Evolutionary conservation across 1,140 invertebrate species (phyloP).

Genomic region (Temnothorax nylanderi): DNA sequence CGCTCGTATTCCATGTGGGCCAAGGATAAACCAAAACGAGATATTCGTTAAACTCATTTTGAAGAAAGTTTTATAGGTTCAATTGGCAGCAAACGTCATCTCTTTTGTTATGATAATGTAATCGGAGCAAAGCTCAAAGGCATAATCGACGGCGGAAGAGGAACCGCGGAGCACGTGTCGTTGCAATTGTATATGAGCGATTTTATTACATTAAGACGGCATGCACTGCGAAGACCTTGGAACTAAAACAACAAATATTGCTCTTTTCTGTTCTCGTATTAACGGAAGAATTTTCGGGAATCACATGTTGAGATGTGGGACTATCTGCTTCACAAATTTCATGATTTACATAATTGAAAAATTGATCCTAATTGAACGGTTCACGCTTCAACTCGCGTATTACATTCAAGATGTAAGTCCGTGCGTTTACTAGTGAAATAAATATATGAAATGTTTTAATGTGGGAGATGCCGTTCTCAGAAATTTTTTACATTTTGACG

Average conservation of each 20-base stretch:
- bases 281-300: not conserved
- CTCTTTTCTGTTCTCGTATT: not conserved
- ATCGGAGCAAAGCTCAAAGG: constrained; percentile 20
- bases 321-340: not conserved
- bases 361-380: constrained; percentile 17
- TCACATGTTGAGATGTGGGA: not conserved
- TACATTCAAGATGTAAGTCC: not conserved
- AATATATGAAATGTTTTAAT: not conserved
- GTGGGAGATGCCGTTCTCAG: no score
- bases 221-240: constrained; percentile 1
- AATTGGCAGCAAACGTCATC: not conserved
- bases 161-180: not conserved
- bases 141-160: constrained; percentile 24
- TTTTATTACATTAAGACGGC: constrained; percentile 10
- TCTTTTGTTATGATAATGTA: constrained; percentile 41
- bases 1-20: not conserved
- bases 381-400: not conserved
- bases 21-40: not conserved
- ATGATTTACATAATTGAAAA: constrained; percentile 16
- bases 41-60: constrained; percentile 1
- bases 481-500: not conserved
- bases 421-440: not conserved
- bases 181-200: constrained; percentile 5
- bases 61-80: not conserved
- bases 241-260: not conserved